Evolutionary conservation across 2,797 vertebrate genomes (phyloP), one percentile per base, ranked within the genome.

Genomic region (Eulemur mongoz): DNA sequence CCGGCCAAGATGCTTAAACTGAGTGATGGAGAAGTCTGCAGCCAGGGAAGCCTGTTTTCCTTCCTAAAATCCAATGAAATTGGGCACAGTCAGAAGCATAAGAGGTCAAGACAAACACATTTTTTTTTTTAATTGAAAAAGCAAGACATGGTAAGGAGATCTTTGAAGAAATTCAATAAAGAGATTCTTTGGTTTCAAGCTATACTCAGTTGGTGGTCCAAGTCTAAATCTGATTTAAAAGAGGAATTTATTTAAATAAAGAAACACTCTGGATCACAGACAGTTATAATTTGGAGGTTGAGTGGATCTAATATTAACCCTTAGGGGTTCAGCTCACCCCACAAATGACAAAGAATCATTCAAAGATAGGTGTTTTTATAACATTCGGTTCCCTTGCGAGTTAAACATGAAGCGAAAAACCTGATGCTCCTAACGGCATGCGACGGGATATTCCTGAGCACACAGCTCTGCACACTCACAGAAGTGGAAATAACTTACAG

Each of bases 41-140:
- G 99, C 99, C 97, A 99, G 97, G 0, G 99, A 99, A 1, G 99
- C 99, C 98, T 99, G 99, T 76, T 99, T 99, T 72, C 99, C 99
- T 98, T 99, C 99, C 99, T 99, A 98, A 59, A 92, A 94, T 0
- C 65, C 70, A 2, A 72, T 0, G 6, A 78, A 7, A 96, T 10
- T 0, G 12, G 92, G 76, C 54, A 23, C 89, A 2, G 2, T 93
- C 76, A 93, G 91, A 48, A 23, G 79, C 59, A 45, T 45, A 0
- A 57, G 93, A 54, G 91, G 95, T 86, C 96, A 97, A 23, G 43
- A 65, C 43, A 63, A 65, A 63, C 13, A 22, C 50, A 1, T 43
- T 59, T 95, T 40, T 76, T 76, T 89, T 83, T 54, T 52, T 52
- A 2, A 96, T 67, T 91, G 72, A 83, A 97, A 97, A 95, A 92